These are phyloP conservation scores for Amyelois transitella DNA, from an alignment of 1,140 invertebrate genomes.

Conservation along the genomic window DNA sequence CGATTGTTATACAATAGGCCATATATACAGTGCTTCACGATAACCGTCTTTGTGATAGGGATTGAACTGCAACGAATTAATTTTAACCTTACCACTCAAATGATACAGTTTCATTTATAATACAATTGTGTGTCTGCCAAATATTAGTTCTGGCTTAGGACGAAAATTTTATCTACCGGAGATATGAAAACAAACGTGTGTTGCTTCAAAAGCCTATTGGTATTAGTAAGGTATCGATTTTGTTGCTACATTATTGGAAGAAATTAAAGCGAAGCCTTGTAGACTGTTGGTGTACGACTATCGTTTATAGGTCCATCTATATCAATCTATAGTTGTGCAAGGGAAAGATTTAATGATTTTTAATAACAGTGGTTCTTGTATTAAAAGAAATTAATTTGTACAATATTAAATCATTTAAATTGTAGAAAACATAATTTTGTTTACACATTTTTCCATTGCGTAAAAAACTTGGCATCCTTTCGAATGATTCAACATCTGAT, in stretches of 20 bases:
- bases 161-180: conserved; percentile 23
- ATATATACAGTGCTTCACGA: conserved; percentile 19
- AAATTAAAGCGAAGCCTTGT: too few relatives aligned
- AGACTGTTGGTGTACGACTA: too few relatives aligned
- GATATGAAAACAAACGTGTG: conserved; percentile 24
- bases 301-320: too few relatives aligned
- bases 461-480: too few relatives aligned
- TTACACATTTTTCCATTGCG: too few relatives aligned
- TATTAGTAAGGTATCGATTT: conserved; percentile 20
- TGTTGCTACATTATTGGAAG: conserved; percentile 16
- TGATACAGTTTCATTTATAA: conserved; percentile 9
- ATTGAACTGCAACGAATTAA: background rate
- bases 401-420: too few relatives aligned
- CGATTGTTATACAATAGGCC: conserved; percentile 16
- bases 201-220: background rate
- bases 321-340: too few relatives aligned
- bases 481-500: too few relatives aligned
- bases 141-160: conserved; percentile 22
- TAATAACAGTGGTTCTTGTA: too few relatives aligned
- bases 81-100: background rate
- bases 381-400: too few relatives aligned
- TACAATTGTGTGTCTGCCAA: background rate
- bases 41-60: conserved; percentile 13
- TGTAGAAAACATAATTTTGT: too few relatives aligned
- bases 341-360: too few relatives aligned